phyloP scores from a whole-genome alignment of 2,888 invertebrate genomes.

The Keiferia lycopersicella region DNA sequence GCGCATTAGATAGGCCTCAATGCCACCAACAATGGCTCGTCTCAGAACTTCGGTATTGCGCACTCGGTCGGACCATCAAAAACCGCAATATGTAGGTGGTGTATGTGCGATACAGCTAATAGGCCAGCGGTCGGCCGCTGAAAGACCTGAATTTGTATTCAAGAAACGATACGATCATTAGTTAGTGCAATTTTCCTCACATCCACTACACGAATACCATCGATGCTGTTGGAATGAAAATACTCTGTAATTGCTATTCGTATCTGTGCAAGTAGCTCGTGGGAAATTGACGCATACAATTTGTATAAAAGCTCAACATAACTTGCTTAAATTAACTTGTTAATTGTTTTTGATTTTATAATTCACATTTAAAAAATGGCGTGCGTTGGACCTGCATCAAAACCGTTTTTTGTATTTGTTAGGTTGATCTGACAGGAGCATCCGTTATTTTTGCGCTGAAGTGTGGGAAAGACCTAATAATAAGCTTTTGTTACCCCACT shows the following conservation, averaged over 20 bases:
- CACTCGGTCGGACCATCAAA: too few relatives aligned
- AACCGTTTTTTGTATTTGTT: too few relatives aligned
- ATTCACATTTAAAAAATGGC: conserved; percentile 42
- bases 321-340: conserved; percentile 44
- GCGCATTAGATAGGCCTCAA: too few relatives aligned
- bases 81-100: too few relatives aligned
- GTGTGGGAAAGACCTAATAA: too few relatives aligned
- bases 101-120: conserved; percentile 41
- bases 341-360: conserved; percentile 43
- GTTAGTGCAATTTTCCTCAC: conserved; percentile 76
- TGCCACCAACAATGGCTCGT: too few relatives aligned
- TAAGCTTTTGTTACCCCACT: too few relatives aligned
- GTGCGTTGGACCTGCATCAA: too few relatives aligned
- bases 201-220: conserved; percentile 63
- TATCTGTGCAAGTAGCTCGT: conserved; percentile 60
- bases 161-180: conserved; percentile 76
- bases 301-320: conserved; percentile 53
- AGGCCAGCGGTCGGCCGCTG: conserved; percentile 64
- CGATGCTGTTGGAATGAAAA: conserved; percentile 62
- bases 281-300: conserved; percentile 54
- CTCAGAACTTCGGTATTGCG: too few relatives aligned
- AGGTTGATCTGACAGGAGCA: too few relatives aligned
- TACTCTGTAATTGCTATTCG: conserved; percentile 66
- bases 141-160: conserved; percentile 78
- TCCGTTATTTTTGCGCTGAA: too few relatives aligned